phyloP scores from a whole-genome alignment of 2,113 vertebrate genomes.

The Isichthys henryi region DNA sequence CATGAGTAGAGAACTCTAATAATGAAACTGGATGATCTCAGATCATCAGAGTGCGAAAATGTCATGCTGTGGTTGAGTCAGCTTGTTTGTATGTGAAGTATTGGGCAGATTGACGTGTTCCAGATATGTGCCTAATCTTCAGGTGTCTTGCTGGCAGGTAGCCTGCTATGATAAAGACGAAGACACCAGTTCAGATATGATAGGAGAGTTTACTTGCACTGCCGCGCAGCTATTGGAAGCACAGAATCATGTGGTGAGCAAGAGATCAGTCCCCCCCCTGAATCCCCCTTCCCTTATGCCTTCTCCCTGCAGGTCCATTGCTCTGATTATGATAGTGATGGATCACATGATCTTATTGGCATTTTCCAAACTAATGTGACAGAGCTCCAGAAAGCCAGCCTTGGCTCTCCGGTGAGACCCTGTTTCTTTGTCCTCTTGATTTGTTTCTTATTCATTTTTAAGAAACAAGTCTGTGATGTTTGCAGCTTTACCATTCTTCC shows the following conservation, averaged over 20 bases:
- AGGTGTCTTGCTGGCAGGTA: slow-evolving; percentile 41
- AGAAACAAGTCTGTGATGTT: background rate
- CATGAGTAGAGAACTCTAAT: background rate
- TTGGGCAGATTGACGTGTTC: background rate
- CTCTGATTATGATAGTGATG: slow-evolving; percentile 75
- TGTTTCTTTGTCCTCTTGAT: background rate
- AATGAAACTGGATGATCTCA: background rate
- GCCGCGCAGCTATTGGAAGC: slow-evolving; percentile 36
- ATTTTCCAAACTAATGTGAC: slow-evolving; percentile 69
- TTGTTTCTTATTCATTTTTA: background rate
- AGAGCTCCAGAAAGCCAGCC: slow-evolving; percentile 64
- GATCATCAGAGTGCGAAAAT: background rate
- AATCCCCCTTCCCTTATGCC: slow-evolving; percentile 12
- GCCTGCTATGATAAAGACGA: slow-evolving; percentile 44
- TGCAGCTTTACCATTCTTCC: background rate
- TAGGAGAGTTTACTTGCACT: slow-evolving; percentile 34
- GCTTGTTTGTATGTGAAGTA: background rate
- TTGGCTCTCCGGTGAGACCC: slow-evolving; percentile 62
- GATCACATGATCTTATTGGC: slow-evolving; percentile 86
- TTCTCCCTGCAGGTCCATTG: slow-evolving; percentile 69
- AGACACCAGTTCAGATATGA: slow-evolving; percentile 37
- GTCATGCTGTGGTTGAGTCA: background rate
- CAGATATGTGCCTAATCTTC: background rate
- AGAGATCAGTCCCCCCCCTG: background rate
- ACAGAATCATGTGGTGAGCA: slow-evolving; percentile 37